A percentile compares a stretch with the other conserved stretches of the same genome.
phyloP scores from a whole-genome alignment of 2,113 vertebrate genomes.

The Phasianus colchicus region DNA sequence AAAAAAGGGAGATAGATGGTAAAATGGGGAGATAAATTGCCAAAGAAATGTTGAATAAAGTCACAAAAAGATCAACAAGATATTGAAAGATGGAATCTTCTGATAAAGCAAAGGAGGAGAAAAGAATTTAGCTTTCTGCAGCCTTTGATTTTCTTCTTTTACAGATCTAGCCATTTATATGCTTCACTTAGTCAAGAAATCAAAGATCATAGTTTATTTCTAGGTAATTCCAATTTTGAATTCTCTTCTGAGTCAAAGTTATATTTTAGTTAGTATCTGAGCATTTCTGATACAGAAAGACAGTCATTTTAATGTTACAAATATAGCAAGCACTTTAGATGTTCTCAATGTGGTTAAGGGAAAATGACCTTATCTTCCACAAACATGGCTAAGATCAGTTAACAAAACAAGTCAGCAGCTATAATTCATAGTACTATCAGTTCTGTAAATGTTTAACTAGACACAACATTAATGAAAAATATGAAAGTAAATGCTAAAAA shows the following conservation, averaged over 20 bases:
- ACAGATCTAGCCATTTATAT: background rate
- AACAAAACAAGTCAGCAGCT: background rate
- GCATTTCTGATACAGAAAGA: background rate
- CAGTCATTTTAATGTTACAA: background rate
- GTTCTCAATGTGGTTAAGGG: background rate
- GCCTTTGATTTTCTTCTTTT: background rate
- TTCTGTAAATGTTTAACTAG: background rate
- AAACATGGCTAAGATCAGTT: background rate
- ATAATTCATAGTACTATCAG: background rate
- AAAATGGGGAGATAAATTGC: background rate
- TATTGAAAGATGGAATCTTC: background rate
- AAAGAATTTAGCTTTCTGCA: background rate
- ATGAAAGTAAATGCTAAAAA: background rate
- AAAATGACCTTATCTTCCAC: background rate
- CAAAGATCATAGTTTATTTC: background rate
- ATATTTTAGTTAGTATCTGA: background rate
- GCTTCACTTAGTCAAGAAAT: background rate
- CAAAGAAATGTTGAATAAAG: background rate
- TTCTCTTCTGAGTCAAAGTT: background rate
- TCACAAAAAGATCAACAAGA: background rate
- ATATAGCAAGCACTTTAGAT: background rate
- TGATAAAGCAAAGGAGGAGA: background rate
- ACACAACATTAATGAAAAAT: background rate
- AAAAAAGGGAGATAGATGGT: background rate
- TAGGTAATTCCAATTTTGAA: background rate